Evolutionary conservation across 2,797 vertebrate species (phyloP), one percentile per base, ranked within the genome.

Genomic region (Sylvilagus floridanus): DNA sequence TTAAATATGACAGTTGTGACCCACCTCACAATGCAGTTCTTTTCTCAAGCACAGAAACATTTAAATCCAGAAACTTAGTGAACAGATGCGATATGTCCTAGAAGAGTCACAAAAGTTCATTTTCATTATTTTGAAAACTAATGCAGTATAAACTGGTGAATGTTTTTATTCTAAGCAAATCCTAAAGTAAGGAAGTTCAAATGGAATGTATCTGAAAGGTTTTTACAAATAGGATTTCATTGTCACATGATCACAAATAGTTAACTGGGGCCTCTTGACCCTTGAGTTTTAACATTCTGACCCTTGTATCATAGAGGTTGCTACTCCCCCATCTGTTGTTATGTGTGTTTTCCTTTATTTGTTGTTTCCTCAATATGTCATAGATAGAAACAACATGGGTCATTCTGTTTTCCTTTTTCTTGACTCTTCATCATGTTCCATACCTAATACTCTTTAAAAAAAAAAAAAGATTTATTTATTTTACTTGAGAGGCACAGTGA

Each of bases 51-150:
- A 89, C 72, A 66, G 32, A 50, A 62, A 28, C 4, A 16, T 81
- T 77, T 35, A 77, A 17, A 13, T 91, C 76, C 47, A 50, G 37
- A 91, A 22, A 94, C 35, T 47, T 90, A 90, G 22, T 69, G 24
- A 91, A 19, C 52, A 57, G 32, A 88, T 93, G 73, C 9, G 37
- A 7, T n/a, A 7, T 86, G 5, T 92, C n/a, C 54, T 73, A n/a
- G n/a, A 62, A 35, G 30, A 32, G 13, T 84, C 63, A 78, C 54
- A 79, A 16, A 87, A 84, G 66, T 88, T 93, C 17, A 14, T 89
- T 83, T 93, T 90, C 89, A 28, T 66, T 84, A 42, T 90, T 92
- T 94, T 88, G 42, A 91, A 88, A 91, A 69, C 28, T n/a, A 77
- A 60, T 66, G 17, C 5, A 76, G 3, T 85, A 7, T 75, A 84